Evolutionary conservation across 2,888 invertebrate genomes (phyloP).

Genomic region (Rutpela maculata): DNA sequence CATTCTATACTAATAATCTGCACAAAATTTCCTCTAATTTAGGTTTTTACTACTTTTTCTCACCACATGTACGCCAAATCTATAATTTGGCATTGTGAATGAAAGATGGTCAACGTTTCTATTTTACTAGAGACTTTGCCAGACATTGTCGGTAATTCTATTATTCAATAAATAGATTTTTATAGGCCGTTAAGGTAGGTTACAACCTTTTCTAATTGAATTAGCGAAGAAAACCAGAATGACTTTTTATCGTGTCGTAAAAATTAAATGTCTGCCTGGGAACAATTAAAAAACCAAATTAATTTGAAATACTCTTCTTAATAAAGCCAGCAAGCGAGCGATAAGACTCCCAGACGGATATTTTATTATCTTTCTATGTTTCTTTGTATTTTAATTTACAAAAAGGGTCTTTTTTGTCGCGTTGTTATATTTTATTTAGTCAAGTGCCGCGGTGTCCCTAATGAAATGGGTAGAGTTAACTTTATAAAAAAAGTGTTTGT

Average conservation of each 20-base stretch:
- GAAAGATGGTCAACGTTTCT: too few relatives aligned
- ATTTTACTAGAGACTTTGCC: too few relatives aligned
- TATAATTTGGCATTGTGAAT: background rate
- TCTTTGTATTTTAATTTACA: constrained; percentile 43
- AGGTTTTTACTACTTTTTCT: too few relatives aligned
- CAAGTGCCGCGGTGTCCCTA: constrained; percentile 17
- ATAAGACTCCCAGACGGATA: constrained; percentile 34
- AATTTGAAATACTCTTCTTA: constrained; percentile 26
- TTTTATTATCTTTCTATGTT: constrained; percentile 44
- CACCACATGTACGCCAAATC: too few relatives aligned
- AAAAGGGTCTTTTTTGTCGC: constrained; percentile 31
- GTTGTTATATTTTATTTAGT: constrained; percentile 30
- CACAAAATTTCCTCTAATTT: too few relatives aligned
- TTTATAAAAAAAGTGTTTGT: constrained; percentile 18
- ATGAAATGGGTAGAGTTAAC: constrained; percentile 23
- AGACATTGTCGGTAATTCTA: background rate
- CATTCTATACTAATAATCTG: too few relatives aligned
- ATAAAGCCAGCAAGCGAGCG: constrained; percentile 28
- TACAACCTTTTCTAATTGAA: constrained; percentile 10
- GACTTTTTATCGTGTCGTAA: constrained; percentile 25
- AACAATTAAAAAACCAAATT: constrained; percentile 44
- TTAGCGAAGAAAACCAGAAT: constrained; percentile 14
- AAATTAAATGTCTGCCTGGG: constrained; percentile 28
- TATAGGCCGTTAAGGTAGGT: background rate
- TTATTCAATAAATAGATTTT: constrained; percentile 3